Evolutionary conservation across 2,888 invertebrate genomes (phyloP).

Genomic region (Anoplius nigerrimus): DNA sequence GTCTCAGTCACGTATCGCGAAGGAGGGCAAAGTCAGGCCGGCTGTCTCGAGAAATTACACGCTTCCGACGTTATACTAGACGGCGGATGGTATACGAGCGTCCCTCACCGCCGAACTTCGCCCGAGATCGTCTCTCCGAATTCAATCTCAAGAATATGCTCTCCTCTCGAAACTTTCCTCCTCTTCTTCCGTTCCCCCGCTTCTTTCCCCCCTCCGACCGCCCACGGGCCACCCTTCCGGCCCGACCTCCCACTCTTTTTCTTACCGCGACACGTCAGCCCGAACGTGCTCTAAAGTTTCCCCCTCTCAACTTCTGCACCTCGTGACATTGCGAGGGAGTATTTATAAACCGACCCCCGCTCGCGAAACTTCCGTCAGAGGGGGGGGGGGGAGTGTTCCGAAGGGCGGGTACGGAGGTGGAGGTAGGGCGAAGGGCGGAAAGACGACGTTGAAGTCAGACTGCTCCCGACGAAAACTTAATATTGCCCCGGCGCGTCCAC

Average conservation of each 20-base stretch:
- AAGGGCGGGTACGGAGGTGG: background rate
- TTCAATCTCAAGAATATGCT: slow-evolving; percentile 51
- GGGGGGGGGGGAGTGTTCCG: slow-evolving; percentile 3
- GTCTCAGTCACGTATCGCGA: too few species aligned
- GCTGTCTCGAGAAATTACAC: slow-evolving; percentile 41
- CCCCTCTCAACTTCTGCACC: slow-evolving; percentile 1
- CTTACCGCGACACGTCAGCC: slow-evolving; percentile 3
- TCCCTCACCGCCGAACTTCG: slow-evolving; percentile 34
- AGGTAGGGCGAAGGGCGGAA: background rate
- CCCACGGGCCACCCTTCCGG: slow-evolving; percentile 2
- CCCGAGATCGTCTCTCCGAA: slow-evolving; percentile 35
- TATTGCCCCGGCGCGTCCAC: slow-evolving; percentile 3
- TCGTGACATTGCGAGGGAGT: slow-evolving; percentile 19
- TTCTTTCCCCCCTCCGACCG: background rate
- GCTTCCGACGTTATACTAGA: slow-evolving; percentile 11
- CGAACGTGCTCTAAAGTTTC: slow-evolving; percentile 1
- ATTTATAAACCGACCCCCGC: slow-evolving; percentile 45
- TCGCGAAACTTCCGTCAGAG: slow-evolving; percentile 31
- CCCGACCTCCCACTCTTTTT: slow-evolving; percentile 2
- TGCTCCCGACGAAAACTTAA: slow-evolving; percentile 4
- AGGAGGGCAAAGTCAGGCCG: too few species aligned
- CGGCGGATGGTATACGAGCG: slow-evolving; percentile 21
- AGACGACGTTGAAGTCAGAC: slow-evolving; percentile 2
- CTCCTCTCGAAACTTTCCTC: slow-evolving; percentile 34
- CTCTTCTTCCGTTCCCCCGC: background rate